phyloP scores from a whole-genome alignment of 2,113 vertebrate genomes.

The Saccopteryx bilineata region DNA sequence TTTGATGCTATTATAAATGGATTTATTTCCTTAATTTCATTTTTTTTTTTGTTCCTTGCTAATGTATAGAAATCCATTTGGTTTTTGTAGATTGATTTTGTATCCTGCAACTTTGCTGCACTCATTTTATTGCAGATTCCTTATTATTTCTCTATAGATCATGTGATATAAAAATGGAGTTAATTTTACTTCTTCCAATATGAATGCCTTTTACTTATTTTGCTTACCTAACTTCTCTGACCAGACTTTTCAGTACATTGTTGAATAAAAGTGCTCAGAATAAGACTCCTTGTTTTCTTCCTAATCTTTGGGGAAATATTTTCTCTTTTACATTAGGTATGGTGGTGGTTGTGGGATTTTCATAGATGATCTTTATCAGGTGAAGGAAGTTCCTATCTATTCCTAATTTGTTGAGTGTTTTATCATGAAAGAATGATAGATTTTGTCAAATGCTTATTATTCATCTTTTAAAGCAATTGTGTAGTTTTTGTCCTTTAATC shows the following conservation, averaged over 20 bases:
- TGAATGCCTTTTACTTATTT: not conserved
- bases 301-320: not conserved
- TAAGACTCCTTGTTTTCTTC: not conserved
- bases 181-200: not conserved
- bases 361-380: not conserved
- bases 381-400: not conserved
- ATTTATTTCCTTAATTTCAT: not conserved
- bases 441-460: not conserved
- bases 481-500: not conserved
- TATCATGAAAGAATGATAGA: not conserved
- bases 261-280: not conserved
- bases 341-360: not conserved
- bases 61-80: not conserved
- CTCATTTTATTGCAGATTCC: not conserved
- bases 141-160: not conserved
- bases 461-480: not conserved
- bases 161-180: not conserved
- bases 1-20: too few relatives aligned
- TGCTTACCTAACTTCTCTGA: not conserved
- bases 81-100: not conserved
- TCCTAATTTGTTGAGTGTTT: not conserved
- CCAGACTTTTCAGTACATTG: not conserved
- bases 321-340: not conserved
- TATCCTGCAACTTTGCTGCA: not conserved
- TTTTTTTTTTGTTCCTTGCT: not conserved